These are phyloP conservation scores for Spisula subtruncata DNA, from an alignment of 2,888 invertebrate species.

Conservation along the genomic window DNA sequence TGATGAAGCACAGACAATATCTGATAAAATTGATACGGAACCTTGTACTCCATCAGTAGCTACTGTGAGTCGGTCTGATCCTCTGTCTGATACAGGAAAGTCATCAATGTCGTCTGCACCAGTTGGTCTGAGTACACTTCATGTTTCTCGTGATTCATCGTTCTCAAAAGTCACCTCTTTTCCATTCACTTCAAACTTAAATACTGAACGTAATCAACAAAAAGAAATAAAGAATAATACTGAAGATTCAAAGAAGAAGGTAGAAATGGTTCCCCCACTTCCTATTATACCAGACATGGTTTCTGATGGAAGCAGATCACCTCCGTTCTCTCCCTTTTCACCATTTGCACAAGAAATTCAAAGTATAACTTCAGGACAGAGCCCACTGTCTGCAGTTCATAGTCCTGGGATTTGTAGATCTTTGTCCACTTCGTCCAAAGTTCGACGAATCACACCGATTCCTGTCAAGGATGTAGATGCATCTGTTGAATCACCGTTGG, in stretches of 20 bases:
- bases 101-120: constrained; percentile 16
- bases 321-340: constrained; percentile 58
- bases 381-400: constrained; percentile 50
- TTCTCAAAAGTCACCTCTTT: constrained; percentile 48
- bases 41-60: background rate
- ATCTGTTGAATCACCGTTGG: constrained; percentile 37
- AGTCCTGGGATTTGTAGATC: constrained; percentile 46
- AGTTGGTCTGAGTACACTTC: constrained; percentile 34
- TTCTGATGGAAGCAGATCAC: constrained; percentile 36
- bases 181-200: constrained; percentile 16
- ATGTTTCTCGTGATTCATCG: constrained; percentile 49
- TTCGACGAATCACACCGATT: constrained; percentile 68
- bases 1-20: background rate
- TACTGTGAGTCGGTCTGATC: background rate
- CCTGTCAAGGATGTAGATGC: constrained; percentile 48
- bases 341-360: constrained; percentile 70
- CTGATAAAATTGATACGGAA: background rate
- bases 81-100: background rate
- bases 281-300: background rate
- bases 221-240: background rate
- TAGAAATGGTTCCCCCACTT: background rate
- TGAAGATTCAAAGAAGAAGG: background rate
- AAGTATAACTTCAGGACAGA: constrained; percentile 52
- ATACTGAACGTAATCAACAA: background rate
- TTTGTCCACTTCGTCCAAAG: constrained; percentile 44